These are phyloP conservation scores for Thereuonema tuberculata DNA, from an alignment of 1,140 invertebrate genomes.

Conservation along the genomic window DNA sequence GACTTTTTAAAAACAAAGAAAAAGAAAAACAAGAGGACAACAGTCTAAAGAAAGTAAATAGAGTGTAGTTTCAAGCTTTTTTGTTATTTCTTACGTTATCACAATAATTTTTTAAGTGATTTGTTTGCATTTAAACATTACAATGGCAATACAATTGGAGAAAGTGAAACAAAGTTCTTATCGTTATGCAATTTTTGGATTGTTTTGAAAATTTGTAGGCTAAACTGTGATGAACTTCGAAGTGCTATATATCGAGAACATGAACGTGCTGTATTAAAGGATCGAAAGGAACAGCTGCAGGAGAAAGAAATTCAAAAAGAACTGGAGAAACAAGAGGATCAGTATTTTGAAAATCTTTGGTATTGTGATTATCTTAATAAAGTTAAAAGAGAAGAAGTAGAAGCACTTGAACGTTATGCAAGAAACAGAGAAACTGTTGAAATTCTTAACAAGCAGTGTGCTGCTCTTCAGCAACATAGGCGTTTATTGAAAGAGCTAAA, in stretches of 20 bases:
- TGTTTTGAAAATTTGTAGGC: no score
- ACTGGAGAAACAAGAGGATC: neutral
- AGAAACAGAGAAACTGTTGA: neutral
- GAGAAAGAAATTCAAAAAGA: neutral
- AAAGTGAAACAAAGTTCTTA: no score
- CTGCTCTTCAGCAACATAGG: neutral
- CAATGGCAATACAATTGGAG: no score
- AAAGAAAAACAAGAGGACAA: no score
- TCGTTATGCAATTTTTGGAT: no score
- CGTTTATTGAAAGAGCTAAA: neutral
- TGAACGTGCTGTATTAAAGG: neutral
- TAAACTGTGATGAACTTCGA: neutral
- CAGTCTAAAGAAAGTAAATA: no score
- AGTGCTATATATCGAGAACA: neutral
- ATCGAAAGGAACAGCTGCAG: neutral
- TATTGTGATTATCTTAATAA: constrained; percentile 3
- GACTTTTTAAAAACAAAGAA: no score
- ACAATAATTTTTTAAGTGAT: no score
- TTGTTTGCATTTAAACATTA: no score
- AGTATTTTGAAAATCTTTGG: constrained; percentile 14
- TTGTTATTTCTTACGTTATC: no score
- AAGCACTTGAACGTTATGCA: neutral
- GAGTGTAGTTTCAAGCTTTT: no score
- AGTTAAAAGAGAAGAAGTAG: neutral
- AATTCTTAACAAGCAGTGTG: neutral